Evolutionary conservation across 2,113 vertebrate species (phyloP).

Genomic region (Ptyas mucosa): DNA sequence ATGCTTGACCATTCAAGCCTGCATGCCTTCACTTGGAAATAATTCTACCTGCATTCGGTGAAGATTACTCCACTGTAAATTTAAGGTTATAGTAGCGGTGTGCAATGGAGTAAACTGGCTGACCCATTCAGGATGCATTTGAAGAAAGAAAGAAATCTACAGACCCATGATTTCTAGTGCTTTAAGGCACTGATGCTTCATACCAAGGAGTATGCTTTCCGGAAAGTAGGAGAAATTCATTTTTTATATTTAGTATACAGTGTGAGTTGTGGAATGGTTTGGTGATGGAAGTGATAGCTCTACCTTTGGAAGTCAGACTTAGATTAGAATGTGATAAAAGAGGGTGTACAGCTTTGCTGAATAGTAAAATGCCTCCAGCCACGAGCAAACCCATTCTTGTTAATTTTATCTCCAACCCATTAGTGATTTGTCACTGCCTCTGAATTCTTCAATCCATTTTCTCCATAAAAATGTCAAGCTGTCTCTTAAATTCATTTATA

Average conservation of each 20-base stretch:
- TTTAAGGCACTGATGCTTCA: neutral
- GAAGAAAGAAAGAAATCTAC: no score
- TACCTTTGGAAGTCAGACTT: conserved; percentile 47
- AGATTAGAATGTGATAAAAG: conserved; percentile 64
- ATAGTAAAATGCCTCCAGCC: conserved; percentile 60
- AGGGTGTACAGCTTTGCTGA: conserved; percentile 55
- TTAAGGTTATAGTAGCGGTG: neutral
- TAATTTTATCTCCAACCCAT: conserved; percentile 66
- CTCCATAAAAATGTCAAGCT: conserved; percentile 60
- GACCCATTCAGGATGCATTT: neutral
- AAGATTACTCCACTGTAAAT: neutral
- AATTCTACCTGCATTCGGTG: neutral
- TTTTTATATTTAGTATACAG: conserved; percentile 33
- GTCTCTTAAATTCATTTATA: conserved; percentile 64
- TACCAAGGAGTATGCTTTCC: conserved; percentile 21
- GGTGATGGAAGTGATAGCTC: neutral
- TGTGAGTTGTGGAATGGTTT: conserved; percentile 43
- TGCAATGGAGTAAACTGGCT: neutral
- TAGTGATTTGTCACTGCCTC: conserved; percentile 63
- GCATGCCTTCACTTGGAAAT: neutral
- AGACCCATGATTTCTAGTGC: fast-evolving
- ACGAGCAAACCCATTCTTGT: conserved; percentile 59
- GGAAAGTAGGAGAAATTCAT: conserved; percentile 17
- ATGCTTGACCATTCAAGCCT: neutral
- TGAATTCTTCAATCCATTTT: conserved; percentile 55